phyloP scores from a whole-genome alignment of 2,888 invertebrate genomes.

The Cremastinae sp. region DNA sequence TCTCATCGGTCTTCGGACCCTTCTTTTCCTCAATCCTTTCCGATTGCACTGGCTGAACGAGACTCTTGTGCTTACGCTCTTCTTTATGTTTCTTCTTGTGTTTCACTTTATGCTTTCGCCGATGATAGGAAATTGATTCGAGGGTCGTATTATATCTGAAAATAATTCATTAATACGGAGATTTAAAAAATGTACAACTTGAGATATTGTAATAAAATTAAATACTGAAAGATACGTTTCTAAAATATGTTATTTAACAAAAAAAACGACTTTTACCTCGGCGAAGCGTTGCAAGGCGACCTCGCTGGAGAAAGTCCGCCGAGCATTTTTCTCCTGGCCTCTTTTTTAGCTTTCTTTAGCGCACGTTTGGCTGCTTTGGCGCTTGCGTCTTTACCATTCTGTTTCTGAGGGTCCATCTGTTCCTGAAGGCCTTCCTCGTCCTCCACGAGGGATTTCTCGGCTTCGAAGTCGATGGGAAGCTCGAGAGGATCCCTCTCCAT shows the following conservation, averaged over 20 bases:
- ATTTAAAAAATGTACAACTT: background rate
- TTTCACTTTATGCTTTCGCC: constrained; percentile 86
- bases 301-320: constrained; percentile 83
- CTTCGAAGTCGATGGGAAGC: constrained; percentile 66
- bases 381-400: constrained; percentile 79
- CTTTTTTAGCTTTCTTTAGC: constrained; percentile 90
- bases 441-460: constrained; percentile 63
- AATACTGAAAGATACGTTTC: too few species aligned
- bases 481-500: constrained; percentile 77
- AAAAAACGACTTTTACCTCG: constrained; percentile 73
- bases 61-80: constrained; percentile 81
- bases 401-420: constrained; percentile 74
- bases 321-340: constrained; percentile 86
- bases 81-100: constrained; percentile 89
- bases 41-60: constrained; percentile 42
- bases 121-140: constrained; percentile 76
- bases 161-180: constrained; percentile 4
- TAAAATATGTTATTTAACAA: background rate
- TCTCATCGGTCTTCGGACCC: constrained; percentile 23
- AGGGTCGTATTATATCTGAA: constrained; percentile 75
- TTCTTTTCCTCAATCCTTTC: constrained; percentile 54
- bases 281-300: constrained; percentile 78
- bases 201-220: too few species aligned
- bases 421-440: constrained; percentile 72
- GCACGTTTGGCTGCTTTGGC: constrained; percentile 88